phyloP scores from a whole-genome alignment of 2,888 invertebrate genomes.

The Furcula furcula region DNA sequence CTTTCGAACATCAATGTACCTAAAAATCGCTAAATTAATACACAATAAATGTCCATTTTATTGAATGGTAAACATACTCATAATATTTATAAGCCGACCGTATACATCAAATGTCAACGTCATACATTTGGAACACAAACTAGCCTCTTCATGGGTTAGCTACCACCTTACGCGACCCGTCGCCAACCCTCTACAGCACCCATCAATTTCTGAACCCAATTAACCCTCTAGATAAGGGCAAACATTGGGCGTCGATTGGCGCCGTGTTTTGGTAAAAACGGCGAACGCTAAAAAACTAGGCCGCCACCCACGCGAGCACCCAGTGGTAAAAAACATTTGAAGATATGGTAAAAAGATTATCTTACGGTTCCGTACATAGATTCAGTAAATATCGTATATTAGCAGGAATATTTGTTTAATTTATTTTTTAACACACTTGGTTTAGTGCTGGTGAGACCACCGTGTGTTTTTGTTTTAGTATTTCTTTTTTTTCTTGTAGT shows the following conservation, averaged over 20 bases:
- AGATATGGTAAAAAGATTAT: neutral
- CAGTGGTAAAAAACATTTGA: slow-evolving; percentile 14
- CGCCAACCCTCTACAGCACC: slow-evolving; percentile 36
- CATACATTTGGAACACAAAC: too few relatives aligned
- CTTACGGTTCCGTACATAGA: slow-evolving; percentile 15
- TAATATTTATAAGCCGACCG: neutral
- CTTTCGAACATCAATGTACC: too few relatives aligned
- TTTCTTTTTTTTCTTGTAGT: too few relatives aligned
- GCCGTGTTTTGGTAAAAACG: slow-evolving; percentile 43
- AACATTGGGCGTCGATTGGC: slow-evolving; percentile 46
- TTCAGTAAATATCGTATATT: too few relatives aligned
- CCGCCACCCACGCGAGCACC: slow-evolving; percentile 39
- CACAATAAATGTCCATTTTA: too few relatives aligned
- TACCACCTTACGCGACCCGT: slow-evolving; percentile 55
- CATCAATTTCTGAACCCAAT: slow-evolving; percentile 60
- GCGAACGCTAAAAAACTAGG: slow-evolving; percentile 38
- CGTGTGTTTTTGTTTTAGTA: too few relatives aligned
- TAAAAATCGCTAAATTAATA: too few relatives aligned
- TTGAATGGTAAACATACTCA: too few relatives aligned
- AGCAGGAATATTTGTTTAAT: too few relatives aligned
- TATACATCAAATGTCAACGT: too few relatives aligned
- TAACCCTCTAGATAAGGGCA: slow-evolving; percentile 53
- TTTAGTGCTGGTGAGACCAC: too few relatives aligned
- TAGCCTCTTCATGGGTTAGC: slow-evolving; percentile 16
- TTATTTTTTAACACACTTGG: too few relatives aligned